Evolutionary conservation across 1,140 invertebrate species (phyloP), one percentile per base, ranked within the genome.

Genomic region (Agraylea sexmaculata): DNA sequence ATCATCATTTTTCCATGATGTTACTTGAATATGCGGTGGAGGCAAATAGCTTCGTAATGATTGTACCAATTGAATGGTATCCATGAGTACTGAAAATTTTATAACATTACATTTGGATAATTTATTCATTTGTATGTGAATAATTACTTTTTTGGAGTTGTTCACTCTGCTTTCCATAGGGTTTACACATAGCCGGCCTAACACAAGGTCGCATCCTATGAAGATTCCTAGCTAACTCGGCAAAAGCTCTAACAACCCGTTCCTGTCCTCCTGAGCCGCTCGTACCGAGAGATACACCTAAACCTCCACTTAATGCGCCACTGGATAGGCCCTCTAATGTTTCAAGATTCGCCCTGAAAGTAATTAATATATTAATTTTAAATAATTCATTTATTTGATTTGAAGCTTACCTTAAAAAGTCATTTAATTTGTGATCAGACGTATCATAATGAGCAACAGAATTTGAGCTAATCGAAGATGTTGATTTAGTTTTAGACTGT

Each of bases 141-240:
- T 16, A 64, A 69, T 73, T 62, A 85, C 82, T 86, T 72, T 87
- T 87, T 60, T 87, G 83, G 50, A 87, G 66, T 56, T 81, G 78
- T 64, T 87, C 83, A 23, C 81, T 85, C 59, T 87, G 83, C 59
- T 87, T 87, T 48, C 83, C 83, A 60, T 87, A 87, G 23, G 83
- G 83, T 60, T 87, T 87, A 55, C 83, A 86, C 83, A 87, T 87
- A 17, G 83, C 77, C 42, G 83, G 83, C 39, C 82, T 68, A 46
- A 87, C 80, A 55, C 82, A 87, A 44, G 78, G 76, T 59, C 85
- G 83, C 80, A 87, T 87, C 51, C 82, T 73, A 47, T 79, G 74
- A 76, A 86, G 81, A 62, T 87, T 87, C 51, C 82, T 80, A 74
- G 85, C 84, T 12, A 87, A 73, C 64, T 86, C 83, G 1, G 76